Conservation (phyloP, 2,797 vertebrate species). For the Smutsia temminckii region DNA sequence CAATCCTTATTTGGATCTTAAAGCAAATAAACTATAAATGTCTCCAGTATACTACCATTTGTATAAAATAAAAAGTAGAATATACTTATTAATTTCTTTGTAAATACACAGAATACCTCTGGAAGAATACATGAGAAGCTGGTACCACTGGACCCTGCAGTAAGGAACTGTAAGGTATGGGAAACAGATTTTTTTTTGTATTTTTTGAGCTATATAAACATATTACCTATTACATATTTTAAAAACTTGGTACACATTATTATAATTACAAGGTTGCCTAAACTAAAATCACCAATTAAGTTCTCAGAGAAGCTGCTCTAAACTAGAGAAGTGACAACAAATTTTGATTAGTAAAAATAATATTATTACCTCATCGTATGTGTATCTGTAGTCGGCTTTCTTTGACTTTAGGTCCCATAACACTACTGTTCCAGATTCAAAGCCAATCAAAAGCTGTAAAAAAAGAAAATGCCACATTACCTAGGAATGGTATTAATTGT, state of each 20-base stretch:
- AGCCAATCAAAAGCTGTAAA: conserved; percentile 98
- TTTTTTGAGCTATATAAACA: not conserved
- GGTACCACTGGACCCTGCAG: not conserved
- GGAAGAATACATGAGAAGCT: not conserved
- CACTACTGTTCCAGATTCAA: conserved; percentile 96
- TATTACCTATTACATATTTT: not conserved
- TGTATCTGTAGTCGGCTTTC: conserved; percentile 98
- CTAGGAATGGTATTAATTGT: conserved; percentile 19
- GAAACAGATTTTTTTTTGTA: not conserved
- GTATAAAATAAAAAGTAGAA: not conserved
- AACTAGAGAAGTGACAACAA: not conserved
- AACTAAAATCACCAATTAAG: not conserved
- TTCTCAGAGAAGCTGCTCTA: conserved; percentile 22
- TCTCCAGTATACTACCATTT: not conserved
- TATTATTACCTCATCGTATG: conserved; percentile 95
- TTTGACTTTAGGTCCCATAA: conserved; percentile 99
- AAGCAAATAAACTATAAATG: conserved; percentile 7
- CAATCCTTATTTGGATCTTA: not conserved
- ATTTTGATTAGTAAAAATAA: not conserved
- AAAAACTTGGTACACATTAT: not conserved
- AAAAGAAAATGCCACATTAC: conserved; percentile 65
- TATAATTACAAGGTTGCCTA: not conserved
- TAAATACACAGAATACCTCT: not conserved
- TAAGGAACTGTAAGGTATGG: not conserved
- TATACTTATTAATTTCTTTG: not conserved